Evolutionary conservation across 2,113 vertebrate genomes (phyloP).

Genomic region (Rhipidura dahli): DNA sequence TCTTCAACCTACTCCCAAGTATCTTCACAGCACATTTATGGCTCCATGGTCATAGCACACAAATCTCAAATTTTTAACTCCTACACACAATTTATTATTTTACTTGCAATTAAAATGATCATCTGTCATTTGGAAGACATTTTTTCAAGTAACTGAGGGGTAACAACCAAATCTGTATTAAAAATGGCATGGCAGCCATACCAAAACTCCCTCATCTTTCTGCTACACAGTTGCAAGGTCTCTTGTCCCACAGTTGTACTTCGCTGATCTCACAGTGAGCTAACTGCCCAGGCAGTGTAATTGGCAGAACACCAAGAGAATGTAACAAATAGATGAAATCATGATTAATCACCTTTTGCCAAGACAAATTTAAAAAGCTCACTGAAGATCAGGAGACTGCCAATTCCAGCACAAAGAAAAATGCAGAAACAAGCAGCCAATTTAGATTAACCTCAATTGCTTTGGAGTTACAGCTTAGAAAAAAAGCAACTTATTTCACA

Average conservation of each 20-base stretch:
- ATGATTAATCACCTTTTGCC: not conserved
- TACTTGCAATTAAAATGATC: not conserved
- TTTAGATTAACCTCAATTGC: not conserved
- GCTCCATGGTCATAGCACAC: fast-evolving
- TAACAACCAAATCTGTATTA: not conserved
- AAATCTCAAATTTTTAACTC: not conserved
- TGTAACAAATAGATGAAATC: not conserved
- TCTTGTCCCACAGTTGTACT: not conserved
- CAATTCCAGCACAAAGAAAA: not conserved
- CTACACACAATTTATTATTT: not conserved
- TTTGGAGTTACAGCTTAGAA: not conserved
- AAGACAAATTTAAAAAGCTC: not conserved
- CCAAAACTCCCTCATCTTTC: not conserved
- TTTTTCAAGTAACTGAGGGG: not conserved
- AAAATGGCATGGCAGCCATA: not conserved
- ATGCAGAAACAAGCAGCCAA: not conserved
- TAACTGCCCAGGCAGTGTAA: not conserved
- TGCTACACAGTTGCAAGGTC: not conserved
- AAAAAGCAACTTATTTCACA: not conserved
- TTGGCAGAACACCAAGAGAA: not conserved
- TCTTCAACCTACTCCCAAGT: not conserved
- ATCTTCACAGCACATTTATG: not conserved
- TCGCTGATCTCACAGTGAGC: not conserved
- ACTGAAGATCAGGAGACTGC: not conserved
- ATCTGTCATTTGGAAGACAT: not conserved